Conservation (phyloP, 2,888 invertebrate species). For the Keiferia lycopersicella region DNA sequence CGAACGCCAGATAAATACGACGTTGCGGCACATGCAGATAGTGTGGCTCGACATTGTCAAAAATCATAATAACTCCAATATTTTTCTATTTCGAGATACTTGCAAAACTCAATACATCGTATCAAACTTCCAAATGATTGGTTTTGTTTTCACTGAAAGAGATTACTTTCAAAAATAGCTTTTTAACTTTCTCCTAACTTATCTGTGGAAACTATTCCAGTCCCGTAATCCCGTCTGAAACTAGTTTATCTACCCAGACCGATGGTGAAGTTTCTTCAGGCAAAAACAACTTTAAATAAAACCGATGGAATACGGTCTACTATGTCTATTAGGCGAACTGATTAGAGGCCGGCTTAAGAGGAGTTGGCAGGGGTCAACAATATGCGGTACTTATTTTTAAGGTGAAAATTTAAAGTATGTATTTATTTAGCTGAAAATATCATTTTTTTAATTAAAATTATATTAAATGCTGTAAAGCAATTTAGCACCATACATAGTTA, state of each 20-base stretch:
- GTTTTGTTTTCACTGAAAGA: not conserved
- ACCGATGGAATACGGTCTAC: conserved; percentile 29
- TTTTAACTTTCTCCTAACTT: not conserved
- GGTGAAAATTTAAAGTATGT: not conserved
- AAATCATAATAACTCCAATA: not conserved
- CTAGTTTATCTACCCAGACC: conserved; percentile 17
- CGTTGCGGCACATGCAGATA: no score
- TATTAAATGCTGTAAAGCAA: no score
- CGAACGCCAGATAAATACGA: no score
- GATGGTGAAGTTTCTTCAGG: conserved; percentile 7
- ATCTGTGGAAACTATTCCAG: conserved; percentile 14
- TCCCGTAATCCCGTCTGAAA: conserved; percentile 23
- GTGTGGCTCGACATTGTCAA: no score
- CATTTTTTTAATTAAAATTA: no score
- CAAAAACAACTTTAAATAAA: conserved; percentile 28
- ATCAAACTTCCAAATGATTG: conserved; percentile 9
- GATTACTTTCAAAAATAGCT: conserved; percentile 2
- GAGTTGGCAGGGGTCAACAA: conserved; percentile 1
- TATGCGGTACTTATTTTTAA: not conserved
- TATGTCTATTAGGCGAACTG: conserved; percentile 24
- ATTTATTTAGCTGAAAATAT: no score
- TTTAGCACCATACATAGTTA: no score
- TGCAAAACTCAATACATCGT: not conserved
- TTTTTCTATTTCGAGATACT: not conserved
- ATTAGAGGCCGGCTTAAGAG: conserved; percentile 7